Evolutionary conservation across 1,140 invertebrate species (phyloP), one percentile per base, ranked within the genome.

Genomic region (Apis florea): DNA sequence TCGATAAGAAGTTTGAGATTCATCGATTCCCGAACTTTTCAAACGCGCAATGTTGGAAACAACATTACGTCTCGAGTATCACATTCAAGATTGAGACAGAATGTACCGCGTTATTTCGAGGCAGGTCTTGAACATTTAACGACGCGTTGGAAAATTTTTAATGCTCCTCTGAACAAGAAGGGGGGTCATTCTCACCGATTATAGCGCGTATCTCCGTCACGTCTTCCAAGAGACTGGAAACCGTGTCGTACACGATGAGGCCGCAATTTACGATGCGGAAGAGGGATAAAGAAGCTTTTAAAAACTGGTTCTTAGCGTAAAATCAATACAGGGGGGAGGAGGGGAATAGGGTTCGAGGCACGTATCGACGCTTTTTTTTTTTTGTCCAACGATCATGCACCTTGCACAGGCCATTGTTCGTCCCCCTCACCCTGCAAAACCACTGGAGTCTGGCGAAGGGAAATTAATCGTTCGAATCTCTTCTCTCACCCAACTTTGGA

Each of bases 211-310:
- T 26, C 17, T 53, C 3, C 24, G 15, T 68, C n/a, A 13, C 19
- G n/a, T 53, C 31, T 51, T 1, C 8, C 67, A 15, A 12, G 11
- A 49, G 68, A 4, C 1, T 51, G 68, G 26, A 53, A 51, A n/a
- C 5, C n/a, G 21, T 53, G 24, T 59, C 68, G 21, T 31, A 31
- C n/a, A 66, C 15, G 51, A 24, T 0, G 21, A 40, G 17, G 13
- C 49, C 40, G 21, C 24, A 31, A 24, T 79, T 72, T 72, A 79
- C 77, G 76, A 71, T 56, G 54, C 59, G 72, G 79, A 67, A 81
- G 70, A 26, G 63, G 31, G 31, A 75, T 81, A 81, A 81, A 81
- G 79, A 67, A 47, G 68, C 70, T 73, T 71, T 72, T 75, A 63
- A 75, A 63, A 75, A 74, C 47, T 17, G 61, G 51, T 75, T 59